Conservation (phyloP, 2,888 invertebrate species). For the Trimorus sp. region DNA sequence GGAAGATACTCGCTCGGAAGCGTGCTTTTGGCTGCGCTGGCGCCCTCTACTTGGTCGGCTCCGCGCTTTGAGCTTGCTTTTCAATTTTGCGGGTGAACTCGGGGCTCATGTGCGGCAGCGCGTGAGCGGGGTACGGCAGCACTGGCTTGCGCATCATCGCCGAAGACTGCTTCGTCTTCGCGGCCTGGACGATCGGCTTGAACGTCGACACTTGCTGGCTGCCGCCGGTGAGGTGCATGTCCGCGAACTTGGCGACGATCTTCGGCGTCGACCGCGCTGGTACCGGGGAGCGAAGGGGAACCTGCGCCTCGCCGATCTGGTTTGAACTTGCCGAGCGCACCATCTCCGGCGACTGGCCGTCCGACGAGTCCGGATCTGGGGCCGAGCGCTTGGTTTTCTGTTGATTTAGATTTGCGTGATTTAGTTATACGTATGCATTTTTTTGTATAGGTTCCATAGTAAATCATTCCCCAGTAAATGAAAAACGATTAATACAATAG, state of each 20-base stretch:
- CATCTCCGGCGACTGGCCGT: conserved; percentile 68
- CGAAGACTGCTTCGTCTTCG: too few relatives aligned
- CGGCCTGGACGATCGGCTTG: conserved; percentile 85
- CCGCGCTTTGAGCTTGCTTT: conserved; percentile 78
- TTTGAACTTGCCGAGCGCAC: conserved; percentile 77
- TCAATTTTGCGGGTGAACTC: conserved; percentile 79
- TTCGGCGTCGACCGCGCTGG: conserved; percentile 85
- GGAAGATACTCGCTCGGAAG: conserved; percentile 16
- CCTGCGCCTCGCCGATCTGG: conserved; percentile 73
- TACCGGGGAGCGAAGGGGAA: conserved; percentile 81
- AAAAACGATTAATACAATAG: too few relatives aligned
- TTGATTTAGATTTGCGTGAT: too few relatives aligned
- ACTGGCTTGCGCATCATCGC: conserved; percentile 88
- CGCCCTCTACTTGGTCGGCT: conserved; percentile 73
- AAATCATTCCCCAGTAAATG: too few relatives aligned
- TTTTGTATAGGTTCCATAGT: too few relatives aligned
- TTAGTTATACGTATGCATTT: too few relatives aligned
- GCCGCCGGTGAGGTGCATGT: conserved; percentile 85
- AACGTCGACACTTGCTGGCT: conserved; percentile 81
- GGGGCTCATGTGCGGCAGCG: conserved; percentile 81
- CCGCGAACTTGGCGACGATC: conserved; percentile 86
- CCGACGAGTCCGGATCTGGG: conserved; percentile 67
- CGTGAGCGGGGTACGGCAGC: conserved; percentile 80
- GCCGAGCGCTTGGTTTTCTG: conserved; percentile 62
- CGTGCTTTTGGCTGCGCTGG: not conserved